Evolutionary conservation across 2,888 invertebrate species (phyloP), one percentile per base, ranked within the genome.

Genomic region (Magallana nippona): DNA sequence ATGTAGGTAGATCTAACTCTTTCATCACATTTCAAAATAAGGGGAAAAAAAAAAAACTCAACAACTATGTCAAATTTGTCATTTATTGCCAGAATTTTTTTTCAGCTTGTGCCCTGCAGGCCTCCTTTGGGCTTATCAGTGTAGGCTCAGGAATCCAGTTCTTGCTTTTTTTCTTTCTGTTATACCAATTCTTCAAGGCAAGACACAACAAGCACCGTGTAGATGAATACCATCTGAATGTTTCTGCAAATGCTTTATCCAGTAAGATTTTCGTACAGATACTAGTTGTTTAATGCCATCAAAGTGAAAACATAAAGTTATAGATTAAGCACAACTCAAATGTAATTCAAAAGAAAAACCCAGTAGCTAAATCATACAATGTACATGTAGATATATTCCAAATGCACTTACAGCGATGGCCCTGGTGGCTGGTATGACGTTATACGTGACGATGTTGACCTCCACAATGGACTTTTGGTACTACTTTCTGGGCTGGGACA

Each of bases 391-490:
- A 60, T n/a, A 17, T 8, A 8, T n/a, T 60, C 8, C 17, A 60
- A n/a, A 15, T 60, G 15, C 15, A 27, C 32, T 71, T 71, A 11
- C 71, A 71, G 71, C 15, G 71, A 22, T 71, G 13, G 71, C 71
- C 13, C 15, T 71, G 22, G 8, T 15, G 10, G 2, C 32, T 15
- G 71, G 71, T 32, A 71, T 71, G 71, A 27, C 71, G 13, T 27
- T 71, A 17, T 71, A 71, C 27, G 71, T 71, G 15, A 15, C 32
- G 2, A 22, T 71, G 27, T 15, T 71, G 71, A 71, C 71, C 2
- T 71, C 71, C 19, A 13, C 71, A 22, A 71, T 71, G 71, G 71
- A 71, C 22, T 71, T 71, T 27, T 71, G 71, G 71, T 71, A 71
- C 27, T 71, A 71, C 13, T 71, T 71, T 8, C 22, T 71, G 71